Evolutionary conservation across 2,888 invertebrate genomes (phyloP).

Genomic region (Listrodromus nycthemerus): DNA sequence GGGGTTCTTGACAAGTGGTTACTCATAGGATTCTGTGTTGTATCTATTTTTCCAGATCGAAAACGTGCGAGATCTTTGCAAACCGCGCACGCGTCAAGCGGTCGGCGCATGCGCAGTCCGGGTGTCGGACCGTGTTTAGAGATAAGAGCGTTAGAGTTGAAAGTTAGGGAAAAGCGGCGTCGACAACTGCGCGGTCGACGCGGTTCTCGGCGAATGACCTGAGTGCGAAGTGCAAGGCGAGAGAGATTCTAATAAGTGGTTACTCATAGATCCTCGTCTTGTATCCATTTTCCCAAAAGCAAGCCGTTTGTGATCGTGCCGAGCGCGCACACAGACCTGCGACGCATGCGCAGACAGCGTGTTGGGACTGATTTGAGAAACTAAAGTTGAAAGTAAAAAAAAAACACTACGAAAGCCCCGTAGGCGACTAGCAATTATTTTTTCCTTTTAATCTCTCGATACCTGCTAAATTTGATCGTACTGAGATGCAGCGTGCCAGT

Average conservation of each 20-base stretch:
- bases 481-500: too few relatives aligned
- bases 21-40: conserved; percentile 26
- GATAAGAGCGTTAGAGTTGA: background rate
- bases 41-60: background rate
- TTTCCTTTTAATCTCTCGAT: conserved; percentile 17
- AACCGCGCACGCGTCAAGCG: background rate
- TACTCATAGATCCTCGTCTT: conserved; percentile 22
- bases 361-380: background rate
- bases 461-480: conserved; percentile 40
- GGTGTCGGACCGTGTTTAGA: background rate
- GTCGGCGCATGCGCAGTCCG: background rate
- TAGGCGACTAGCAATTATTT: conserved; percentile 35
- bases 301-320: background rate
- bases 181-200: conserved; percentile 12
- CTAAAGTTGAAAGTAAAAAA: background rate
- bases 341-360: background rate
- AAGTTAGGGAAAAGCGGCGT: background rate
- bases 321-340: background rate
- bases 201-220: conserved; percentile 3
- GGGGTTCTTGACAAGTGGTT: conserved; percentile 18
- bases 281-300: background rate
- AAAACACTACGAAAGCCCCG: conserved; percentile 25
- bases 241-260: conserved; percentile 13
- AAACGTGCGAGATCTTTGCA: background rate
- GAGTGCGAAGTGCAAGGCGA: background rate